Conservation (phyloP, 2,113 vertebrate genomes). For the Callopanchax toddi region DNA sequence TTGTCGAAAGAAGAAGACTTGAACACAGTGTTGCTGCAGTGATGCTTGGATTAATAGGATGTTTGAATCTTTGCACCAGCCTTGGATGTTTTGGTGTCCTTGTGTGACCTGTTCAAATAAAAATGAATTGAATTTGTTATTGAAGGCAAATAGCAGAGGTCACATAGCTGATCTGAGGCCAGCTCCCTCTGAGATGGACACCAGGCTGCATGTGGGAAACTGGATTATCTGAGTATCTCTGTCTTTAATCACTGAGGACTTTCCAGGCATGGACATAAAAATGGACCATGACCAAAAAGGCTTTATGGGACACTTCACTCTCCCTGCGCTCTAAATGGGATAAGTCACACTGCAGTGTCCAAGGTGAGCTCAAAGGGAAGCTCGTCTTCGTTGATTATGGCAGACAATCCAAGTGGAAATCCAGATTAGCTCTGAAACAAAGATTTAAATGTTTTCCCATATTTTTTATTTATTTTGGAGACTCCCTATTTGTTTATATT, state of each 20-base stretch:
- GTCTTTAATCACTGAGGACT: constrained; percentile 40
- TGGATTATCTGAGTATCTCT: constrained; percentile 50
- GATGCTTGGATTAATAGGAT: too few relatives aligned
- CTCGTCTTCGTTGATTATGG: neutral
- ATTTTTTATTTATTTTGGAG: too few relatives aligned
- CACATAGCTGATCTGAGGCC: constrained; percentile 19
- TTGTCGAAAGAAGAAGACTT: too few relatives aligned
- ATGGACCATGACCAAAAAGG: constrained; percentile 18
- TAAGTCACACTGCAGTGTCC: constrained; percentile 39
- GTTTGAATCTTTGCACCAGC: constrained; percentile 32
- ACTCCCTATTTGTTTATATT: too few relatives aligned
- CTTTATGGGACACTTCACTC: constrained; percentile 34
- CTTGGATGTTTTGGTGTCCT: constrained; percentile 22
- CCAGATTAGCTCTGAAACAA: too few relatives aligned
- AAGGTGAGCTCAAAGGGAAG: constrained; percentile 53
- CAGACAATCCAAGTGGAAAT: neutral
- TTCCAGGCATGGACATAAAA: constrained; percentile 21
- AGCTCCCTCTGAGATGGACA: constrained; percentile 12
- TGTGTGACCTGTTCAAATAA: constrained; percentile 34
- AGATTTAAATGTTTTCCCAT: too few relatives aligned
- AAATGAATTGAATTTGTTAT: constrained; percentile 18
- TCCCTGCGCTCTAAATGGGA: constrained; percentile 36
- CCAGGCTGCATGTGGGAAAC: constrained; percentile 28
- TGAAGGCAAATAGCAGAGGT: constrained; percentile 14
- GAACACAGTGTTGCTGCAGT: too few relatives aligned